A percentile compares a stretch with the other conserved stretches of the same genome.
These are phyloP conservation scores for Mesoclemmys tuberculata DNA, from an alignment of 2,113 vertebrate genomes.

Conservation along the genomic window DNA sequence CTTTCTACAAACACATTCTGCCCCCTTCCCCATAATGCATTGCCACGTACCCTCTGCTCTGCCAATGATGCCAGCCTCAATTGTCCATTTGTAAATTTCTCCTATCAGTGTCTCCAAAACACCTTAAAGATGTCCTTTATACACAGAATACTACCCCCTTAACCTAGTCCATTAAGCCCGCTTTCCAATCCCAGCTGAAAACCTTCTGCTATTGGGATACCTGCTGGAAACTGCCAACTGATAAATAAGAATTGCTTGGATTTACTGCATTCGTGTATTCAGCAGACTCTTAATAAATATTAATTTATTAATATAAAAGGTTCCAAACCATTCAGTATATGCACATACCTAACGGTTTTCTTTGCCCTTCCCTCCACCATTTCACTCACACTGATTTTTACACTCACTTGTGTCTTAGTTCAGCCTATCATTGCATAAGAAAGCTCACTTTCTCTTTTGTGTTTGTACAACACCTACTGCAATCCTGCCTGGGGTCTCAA, in stretches of 20 bases:
- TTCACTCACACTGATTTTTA: background rate
- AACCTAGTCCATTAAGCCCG: background rate
- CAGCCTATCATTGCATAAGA: background rate
- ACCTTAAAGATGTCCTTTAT: background rate
- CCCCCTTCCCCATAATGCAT: background rate
- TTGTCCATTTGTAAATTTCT: background rate
- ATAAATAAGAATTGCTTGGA: background rate
- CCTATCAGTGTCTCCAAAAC: background rate
- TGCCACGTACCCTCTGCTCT: background rate
- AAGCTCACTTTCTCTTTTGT: background rate
- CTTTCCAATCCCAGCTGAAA: background rate
- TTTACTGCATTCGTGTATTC: background rate
- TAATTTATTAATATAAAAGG: background rate
- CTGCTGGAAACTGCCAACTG: background rate
- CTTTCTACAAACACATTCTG: background rate
- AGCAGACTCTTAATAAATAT: accelerated
- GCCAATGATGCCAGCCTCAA: accelerated
- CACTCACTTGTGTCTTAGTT: background rate
- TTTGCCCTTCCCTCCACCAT: background rate
- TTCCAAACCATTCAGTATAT: background rate
- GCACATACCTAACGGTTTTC: background rate
- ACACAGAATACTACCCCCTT: background rate
- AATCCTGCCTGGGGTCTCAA: background rate
- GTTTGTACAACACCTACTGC: background rate
- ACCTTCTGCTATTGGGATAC: background rate